Percentiles rank a stretch among this genome's conserved stretches.
phyloP scores from a whole-genome alignment of 37 sponge, comb jelly and placozoan species.

The Halichondria panicea region DNA sequence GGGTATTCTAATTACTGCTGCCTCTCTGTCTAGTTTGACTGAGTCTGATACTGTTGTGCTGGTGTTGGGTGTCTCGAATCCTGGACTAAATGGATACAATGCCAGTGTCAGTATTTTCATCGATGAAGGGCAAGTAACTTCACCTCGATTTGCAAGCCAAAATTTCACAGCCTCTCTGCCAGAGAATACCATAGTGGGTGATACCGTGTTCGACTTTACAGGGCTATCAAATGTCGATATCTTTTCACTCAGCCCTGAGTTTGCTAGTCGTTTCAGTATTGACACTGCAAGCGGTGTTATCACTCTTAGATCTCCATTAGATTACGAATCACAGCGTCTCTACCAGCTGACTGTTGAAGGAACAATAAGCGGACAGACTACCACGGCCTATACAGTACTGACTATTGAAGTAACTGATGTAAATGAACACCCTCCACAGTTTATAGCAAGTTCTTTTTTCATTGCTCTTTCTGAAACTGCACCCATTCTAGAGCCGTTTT shows the following conservation, averaged over 20 bases:
- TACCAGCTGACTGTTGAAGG: constrained; percentile 55
- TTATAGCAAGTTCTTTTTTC: constrained; percentile 33
- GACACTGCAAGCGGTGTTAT: constrained; percentile 8
- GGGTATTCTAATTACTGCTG: constrained; percentile 1
- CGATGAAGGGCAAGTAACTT: not conserved
- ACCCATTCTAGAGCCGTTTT: constrained; percentile 7
- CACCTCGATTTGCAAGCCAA: constrained; percentile 9
- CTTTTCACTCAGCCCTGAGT: constrained; percentile 12
- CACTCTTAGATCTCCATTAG: constrained; percentile 13
- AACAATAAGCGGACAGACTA: not conserved
- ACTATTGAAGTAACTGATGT: constrained; percentile 50
- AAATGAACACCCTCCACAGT: constrained; percentile 66
- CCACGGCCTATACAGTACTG: constrained; percentile 27
- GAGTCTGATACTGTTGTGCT: not conserved
- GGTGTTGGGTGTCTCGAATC: constrained; percentile 27
- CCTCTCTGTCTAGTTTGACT: not conserved
- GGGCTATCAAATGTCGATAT: not conserved
- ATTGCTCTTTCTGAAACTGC: constrained; percentile 60
- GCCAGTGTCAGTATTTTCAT: constrained; percentile 1
- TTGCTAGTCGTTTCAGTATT: constrained; percentile 3
- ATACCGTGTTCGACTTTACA: constrained; percentile 12
- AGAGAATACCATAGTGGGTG: constrained; percentile 4
- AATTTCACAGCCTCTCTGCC: not conserved
- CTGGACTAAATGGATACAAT: not conserved
- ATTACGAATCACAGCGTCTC: constrained; percentile 43